These are phyloP conservation scores for Petromus typicus DNA, from an alignment of 2,113 vertebrate genomes.

Conservation along the genomic window DNA sequence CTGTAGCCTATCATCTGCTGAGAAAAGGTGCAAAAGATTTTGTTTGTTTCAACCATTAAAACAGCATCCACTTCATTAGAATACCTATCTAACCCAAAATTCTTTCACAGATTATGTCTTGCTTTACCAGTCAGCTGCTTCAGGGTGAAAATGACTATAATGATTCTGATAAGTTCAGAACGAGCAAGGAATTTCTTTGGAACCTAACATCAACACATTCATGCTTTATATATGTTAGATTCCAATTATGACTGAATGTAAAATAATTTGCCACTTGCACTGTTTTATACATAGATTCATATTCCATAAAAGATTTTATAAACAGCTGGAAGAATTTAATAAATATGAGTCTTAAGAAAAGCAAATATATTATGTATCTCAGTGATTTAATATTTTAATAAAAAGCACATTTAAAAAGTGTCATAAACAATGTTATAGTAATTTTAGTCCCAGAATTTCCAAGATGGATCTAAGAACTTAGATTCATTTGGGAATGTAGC, in stretches of 20 bases:
- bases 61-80: background rate
- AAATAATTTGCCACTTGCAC: background rate
- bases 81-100: background rate
- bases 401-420: background rate
- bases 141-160: background rate
- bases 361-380: background rate
- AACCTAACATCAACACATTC: background rate
- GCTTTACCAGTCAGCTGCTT: background rate
- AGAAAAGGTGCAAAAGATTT: background rate
- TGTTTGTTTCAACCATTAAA: background rate
- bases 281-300: background rate
- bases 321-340: background rate
- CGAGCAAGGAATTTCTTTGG: background rate
- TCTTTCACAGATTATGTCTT: background rate
- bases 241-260: background rate
- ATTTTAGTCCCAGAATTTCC: background rate
- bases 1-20: background rate
- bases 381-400: slow-evolving; percentile 38
- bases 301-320: background rate
- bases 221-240: background rate
- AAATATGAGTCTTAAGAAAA: background rate
- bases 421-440: background rate
- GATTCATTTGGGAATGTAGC: background rate
- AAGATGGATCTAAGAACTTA: background rate
- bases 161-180: background rate